Evolutionary conservation across 2,888 invertebrate species (phyloP), one percentile per base, ranked within the genome.

Genomic region (Lasioglossum marginatum): DNA sequence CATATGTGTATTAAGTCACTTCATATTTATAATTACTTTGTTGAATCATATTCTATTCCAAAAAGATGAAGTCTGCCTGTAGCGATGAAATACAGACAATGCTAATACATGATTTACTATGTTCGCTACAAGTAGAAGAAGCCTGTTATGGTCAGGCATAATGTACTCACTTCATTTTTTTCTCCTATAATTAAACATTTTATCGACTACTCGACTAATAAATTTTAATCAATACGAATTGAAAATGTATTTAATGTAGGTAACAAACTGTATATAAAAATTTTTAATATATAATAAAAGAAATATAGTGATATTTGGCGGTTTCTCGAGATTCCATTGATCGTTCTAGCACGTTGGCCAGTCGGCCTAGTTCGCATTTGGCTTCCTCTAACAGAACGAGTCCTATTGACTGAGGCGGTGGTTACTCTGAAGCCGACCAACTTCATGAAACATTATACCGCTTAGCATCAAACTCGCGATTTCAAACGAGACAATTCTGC

Each of bases 311-410:
- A 83, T 86, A 83, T 88, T 87, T 88, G 81, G 70, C 78, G 80
- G 79, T 88, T 89, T 90, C 82, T 87, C 84, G 85, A 88, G 87
- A 90, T 92, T 92, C 87, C 85, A 87, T 85, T 88, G 89, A 83
- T 88, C 81, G 77, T 73, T 63, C 75, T 52, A 37, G 43, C 70
- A 68, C 74, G 75, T 72, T 76, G 72, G 77, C 60, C 70, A 79
- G 86, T 79, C 92, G 93, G 90, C 92, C 94, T 92, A 93, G 92
- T 93, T 93, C 88, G 87, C 85, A 92, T 91, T 92, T 92, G 94
- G 93, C 93, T 94, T 93, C 94, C 82, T 83, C 83, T 87, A 79
- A 83, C 74, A 87, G 68, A 80, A 87, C 83, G 79, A 84, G 80
- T 81, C 63, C 81, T 80, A 75, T 82, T 86, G 82, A 45, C 81